A percentile compares a stretch with the other conserved stretches of the same genome.
Evolutionary conservation across 2,113 vertebrate species (phyloP).

Genomic region (Pelecanoides urinatrix): DNA sequence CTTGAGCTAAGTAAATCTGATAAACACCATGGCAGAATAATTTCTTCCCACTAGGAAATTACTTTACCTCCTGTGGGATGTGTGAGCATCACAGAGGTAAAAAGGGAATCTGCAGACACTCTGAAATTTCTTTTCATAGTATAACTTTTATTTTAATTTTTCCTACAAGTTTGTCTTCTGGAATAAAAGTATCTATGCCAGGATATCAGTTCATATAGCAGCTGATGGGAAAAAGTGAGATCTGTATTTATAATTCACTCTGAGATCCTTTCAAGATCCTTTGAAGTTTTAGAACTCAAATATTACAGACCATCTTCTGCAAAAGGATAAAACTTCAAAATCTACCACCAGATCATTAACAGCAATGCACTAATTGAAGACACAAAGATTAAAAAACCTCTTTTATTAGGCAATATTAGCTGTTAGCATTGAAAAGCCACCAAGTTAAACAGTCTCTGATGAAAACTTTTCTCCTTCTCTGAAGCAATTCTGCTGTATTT

Average conservation of each 20-base stretch:
- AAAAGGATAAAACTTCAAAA: conserved; percentile 10
- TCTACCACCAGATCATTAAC: background rate
- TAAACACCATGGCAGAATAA: background rate
- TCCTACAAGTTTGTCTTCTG: background rate
- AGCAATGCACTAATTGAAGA: background rate
- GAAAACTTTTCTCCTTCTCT: background rate
- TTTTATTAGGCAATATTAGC: background rate
- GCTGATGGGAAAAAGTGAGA: background rate
- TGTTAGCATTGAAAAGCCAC: background rate
- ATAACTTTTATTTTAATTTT: background rate
- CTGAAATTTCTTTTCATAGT: background rate
- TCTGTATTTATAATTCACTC: background rate
- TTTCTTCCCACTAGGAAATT: background rate
- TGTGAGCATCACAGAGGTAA: background rate
- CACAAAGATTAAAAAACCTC: background rate
- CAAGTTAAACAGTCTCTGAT: background rate
- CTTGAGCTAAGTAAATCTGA: background rate
- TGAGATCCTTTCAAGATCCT: background rate
- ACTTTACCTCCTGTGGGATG: background rate
- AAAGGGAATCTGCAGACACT: background rate
- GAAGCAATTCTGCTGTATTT: background rate
- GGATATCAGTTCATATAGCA: background rate
- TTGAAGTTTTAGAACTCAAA: background rate
- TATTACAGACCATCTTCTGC: background rate
- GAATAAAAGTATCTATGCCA: background rate